phyloP scores from a whole-genome alignment of 1,140 invertebrate genomes.

The Pentalonia nigronervosa region DNA sequence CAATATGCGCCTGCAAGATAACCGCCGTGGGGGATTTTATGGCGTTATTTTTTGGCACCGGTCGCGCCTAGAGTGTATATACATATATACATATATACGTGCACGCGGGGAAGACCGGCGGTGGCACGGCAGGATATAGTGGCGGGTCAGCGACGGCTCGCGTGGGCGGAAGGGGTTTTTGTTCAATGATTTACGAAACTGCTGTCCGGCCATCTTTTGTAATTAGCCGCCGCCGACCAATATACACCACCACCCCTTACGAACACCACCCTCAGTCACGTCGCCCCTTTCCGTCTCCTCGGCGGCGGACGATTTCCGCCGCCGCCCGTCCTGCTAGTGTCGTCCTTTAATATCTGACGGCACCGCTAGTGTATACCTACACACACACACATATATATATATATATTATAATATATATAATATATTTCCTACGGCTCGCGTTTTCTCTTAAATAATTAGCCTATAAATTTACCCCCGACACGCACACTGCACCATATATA shows the following conservation, averaged over 20 bases:
- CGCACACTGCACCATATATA: neutral
- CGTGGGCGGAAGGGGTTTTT: conserved; percentile 25
- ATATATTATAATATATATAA: neutral
- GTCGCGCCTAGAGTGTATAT: conserved; percentile 31
- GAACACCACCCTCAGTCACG: neutral
- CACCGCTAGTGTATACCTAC: neutral
- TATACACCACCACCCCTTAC: neutral
- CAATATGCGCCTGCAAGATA: conserved; percentile 56
- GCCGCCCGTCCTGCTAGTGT: conserved; percentile 31
- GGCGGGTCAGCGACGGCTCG: neutral
- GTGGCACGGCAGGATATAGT: neutral
- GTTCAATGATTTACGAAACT: conserved; percentile 57
- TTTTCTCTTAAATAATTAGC: conserved; percentile 52
- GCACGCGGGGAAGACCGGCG: neutral
- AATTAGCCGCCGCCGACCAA: conserved; percentile 43
- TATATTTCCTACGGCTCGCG: neutral
- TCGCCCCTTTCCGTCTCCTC: neutral
- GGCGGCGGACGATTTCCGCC: neutral
- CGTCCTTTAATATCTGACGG: conserved; percentile 52
- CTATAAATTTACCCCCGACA: conserved; percentile 39
- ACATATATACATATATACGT: no score
- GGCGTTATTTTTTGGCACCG: conserved; percentile 54
- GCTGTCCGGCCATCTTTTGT: conserved; percentile 56
- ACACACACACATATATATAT: neutral
- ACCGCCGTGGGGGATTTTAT: conserved; percentile 45